phyloP scores from a whole-genome alignment of 2,888 invertebrate genomes.

The Caenorhabditis sulstoni region DNA sequence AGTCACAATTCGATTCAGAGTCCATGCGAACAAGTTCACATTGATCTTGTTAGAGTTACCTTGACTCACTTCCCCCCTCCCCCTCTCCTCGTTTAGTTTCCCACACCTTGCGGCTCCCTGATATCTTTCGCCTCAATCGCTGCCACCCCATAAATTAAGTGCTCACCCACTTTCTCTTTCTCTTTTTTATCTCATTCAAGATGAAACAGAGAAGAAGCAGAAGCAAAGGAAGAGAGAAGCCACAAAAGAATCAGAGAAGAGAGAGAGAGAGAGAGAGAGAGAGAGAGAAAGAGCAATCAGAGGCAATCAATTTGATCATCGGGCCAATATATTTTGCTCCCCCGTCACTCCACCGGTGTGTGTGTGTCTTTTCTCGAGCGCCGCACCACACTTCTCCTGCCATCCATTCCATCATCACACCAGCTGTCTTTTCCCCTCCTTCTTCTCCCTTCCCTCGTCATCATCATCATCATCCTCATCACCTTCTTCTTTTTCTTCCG shows the following conservation, averaged over 20 bases:
- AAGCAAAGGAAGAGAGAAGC: constrained; percentile 9
- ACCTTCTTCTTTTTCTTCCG: not conserved
- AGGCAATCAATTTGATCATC: constrained; percentile 51
- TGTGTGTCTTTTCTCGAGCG: not conserved
- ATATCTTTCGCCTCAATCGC: not conserved
- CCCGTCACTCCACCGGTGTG: no score
- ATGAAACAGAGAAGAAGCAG: no score
- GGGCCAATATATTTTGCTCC: constrained; percentile 25
- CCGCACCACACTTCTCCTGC: constrained; percentile 22
- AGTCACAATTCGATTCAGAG: no score
- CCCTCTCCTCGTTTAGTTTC: no score
- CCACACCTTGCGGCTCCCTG: not conserved
- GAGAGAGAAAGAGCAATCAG: constrained; percentile 27
- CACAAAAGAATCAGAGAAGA: constrained; percentile 1
- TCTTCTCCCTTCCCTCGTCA: constrained; percentile 25
- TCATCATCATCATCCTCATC: constrained; percentile 31
- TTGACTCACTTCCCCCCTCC: no score
- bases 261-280: not conserved
- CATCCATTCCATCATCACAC: constrained; percentile 10
- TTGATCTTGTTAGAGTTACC: no score
- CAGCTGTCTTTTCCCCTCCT: constrained; percentile 48
- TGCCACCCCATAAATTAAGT: constrained; percentile 43
- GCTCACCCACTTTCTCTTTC: constrained; percentile 34
- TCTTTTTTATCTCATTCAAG: no score
- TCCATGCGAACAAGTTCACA: no score